Evolutionary conservation across 2,888 invertebrate genomes (phyloP).

Genomic region (Tipula unca): DNA sequence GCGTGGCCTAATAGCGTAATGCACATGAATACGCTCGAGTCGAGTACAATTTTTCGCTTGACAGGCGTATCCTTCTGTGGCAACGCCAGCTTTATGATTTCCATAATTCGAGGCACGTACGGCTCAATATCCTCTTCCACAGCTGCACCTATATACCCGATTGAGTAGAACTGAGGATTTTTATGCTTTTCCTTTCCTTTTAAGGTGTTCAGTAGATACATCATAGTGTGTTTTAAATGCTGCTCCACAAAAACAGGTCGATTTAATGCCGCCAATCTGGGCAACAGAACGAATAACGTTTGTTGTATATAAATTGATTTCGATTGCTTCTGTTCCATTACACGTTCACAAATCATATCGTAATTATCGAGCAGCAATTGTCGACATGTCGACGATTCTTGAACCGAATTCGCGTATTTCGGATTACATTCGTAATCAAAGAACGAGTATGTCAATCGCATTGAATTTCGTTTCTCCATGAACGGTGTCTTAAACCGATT

Average conservation of each 20-base stretch:
- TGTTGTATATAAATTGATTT: slow-evolving; percentile 78
- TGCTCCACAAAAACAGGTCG: slow-evolving; percentile 67
- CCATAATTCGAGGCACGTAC: slow-evolving; percentile 78
- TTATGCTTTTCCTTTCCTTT: slow-evolving; percentile 77
- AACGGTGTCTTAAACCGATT: slow-evolving; percentile 45
- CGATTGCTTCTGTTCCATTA: slow-evolving; percentile 67
- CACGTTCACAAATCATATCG: slow-evolving; percentile 65
- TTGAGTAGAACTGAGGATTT: slow-evolving; percentile 78
- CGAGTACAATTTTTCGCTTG: slow-evolving; percentile 65
- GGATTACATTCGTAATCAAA: slow-evolving; percentile 34
- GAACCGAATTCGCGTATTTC: slow-evolving; percentile 46
- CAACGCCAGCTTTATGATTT: slow-evolving; percentile 63
- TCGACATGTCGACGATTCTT: slow-evolving; percentile 82
- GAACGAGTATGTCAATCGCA: slow-evolving; percentile 29
- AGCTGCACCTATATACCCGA: slow-evolving; percentile 85
- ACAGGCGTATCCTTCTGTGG: slow-evolving; percentile 69
- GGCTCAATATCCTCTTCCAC: slow-evolving; percentile 72
- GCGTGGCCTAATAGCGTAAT: slow-evolving; percentile 86
- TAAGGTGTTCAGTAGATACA: slow-evolving; percentile 66
- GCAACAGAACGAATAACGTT: slow-evolving; percentile 75
- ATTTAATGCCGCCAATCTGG: slow-evolving; percentile 89
- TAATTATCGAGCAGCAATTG: slow-evolving; percentile 76
- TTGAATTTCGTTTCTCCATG: slow-evolving; percentile 36
- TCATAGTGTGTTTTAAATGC: slow-evolving; percentile 66
- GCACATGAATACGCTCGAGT: slow-evolving; percentile 88